phyloP scores from a whole-genome alignment of 2,888 invertebrate genomes.

The Pyrochroa serraticornis region DNA sequence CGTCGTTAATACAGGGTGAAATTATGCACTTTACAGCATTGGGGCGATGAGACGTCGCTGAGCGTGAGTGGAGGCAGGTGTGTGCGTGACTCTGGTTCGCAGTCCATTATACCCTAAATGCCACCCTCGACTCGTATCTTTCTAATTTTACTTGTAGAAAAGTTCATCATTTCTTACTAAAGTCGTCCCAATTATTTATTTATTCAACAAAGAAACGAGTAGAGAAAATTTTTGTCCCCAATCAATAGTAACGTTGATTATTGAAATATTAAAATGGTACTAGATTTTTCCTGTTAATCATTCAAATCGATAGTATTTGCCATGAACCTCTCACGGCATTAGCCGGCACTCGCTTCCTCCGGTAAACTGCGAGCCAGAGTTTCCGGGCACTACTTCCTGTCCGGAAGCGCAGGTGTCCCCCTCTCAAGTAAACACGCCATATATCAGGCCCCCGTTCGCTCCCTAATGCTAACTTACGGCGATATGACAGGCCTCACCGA shows the following conservation, averaged over 20 bases:
- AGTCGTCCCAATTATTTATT: conserved; percentile 21
- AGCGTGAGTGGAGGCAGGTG: conserved; percentile 35
- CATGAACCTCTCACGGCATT: conserved; percentile 17
- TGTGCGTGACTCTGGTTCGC: conserved; percentile 35
- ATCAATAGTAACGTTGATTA: conserved; percentile 15
- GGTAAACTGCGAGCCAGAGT: conserved; percentile 40
- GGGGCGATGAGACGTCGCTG: background rate
- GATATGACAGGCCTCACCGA: conserved; percentile 22
- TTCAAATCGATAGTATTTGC: conserved; percentile 25
- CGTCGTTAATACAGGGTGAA: background rate
- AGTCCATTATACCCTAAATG: conserved; percentile 29
- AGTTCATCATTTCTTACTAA: conserved; percentile 31
- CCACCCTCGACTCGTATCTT: conserved; percentile 26
- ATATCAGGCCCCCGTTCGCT: conserved; percentile 27
- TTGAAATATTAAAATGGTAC: background rate
- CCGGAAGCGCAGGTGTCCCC: conserved; percentile 55
- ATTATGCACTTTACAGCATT: conserved; percentile 20
- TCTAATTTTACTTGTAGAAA: conserved; percentile 30
- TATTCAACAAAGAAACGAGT: conserved; percentile 2
- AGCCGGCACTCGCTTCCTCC: conserved; percentile 33
- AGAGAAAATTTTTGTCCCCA: conserved; percentile 22
- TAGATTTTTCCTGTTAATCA: background rate
- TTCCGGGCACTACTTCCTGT: conserved; percentile 51
- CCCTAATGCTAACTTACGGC: conserved; percentile 6
- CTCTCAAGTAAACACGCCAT: conserved; percentile 51